A percentile compares a stretch with the other conserved stretches of the same genome.
Conservation (phyloP, 2,797 vertebrate species). For the Okamejei kenojei region DNA sequence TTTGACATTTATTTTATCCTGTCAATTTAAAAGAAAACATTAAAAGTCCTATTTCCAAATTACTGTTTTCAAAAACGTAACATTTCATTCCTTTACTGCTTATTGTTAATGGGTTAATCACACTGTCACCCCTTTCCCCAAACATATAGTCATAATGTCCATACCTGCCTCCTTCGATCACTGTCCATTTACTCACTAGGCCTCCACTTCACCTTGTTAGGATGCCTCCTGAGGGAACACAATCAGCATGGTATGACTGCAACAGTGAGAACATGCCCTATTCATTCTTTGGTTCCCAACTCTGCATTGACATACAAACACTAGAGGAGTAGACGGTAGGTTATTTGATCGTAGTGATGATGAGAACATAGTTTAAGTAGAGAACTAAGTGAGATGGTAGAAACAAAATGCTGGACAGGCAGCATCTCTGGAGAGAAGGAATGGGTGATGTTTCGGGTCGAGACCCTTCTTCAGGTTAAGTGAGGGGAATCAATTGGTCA, state of each 20-base stretch:
- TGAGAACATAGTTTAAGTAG: neutral
- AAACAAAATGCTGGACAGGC: too few species aligned
- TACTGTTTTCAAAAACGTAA: neutral
- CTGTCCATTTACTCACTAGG: slow-evolving; percentile 37
- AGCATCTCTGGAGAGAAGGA: too few species aligned
- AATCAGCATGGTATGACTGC: slow-evolving; percentile 35
- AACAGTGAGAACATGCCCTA: slow-evolving; percentile 28
- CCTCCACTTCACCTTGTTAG: slow-evolving; percentile 37
- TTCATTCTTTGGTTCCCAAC: slow-evolving; percentile 17
- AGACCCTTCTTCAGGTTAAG: neutral
- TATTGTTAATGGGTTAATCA: neutral
- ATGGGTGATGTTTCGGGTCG: too few species aligned
- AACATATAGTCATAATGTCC: slow-evolving; percentile 19
- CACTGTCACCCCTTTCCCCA: neutral
- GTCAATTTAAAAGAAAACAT: neutral
- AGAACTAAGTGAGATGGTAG: neutral
- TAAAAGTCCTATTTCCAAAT: neutral
- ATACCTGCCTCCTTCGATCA: slow-evolving; percentile 37
- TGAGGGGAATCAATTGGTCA: neutral
- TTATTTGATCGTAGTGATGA: neutral
- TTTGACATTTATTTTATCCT: neutral
- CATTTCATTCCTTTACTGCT: neutral
- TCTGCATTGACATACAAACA: neutral
- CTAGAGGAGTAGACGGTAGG: too few species aligned
- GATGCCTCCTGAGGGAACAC: slow-evolving; percentile 35